A percentile compares a stretch with the other conserved stretches of the same genome.
These are phyloP conservation scores for Cephalopachus bancanus DNA, from an alignment of 2,797 vertebrate genomes.

Conservation along the genomic window DNA sequence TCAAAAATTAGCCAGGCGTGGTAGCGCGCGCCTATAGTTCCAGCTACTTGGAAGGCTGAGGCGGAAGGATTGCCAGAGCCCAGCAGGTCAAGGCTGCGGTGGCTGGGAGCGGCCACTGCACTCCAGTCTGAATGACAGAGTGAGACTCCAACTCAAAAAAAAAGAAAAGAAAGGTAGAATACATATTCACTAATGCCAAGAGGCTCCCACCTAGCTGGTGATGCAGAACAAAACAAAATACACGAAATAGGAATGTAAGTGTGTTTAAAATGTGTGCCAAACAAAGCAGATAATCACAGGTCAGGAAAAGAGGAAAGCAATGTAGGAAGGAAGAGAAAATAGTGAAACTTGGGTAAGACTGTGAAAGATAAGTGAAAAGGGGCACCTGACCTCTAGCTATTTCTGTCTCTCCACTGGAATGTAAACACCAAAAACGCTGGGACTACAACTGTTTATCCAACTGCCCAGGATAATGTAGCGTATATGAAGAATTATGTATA, in stretches of 20 bases:
- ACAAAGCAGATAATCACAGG: background rate
- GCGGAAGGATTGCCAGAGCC: no score
- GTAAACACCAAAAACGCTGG: background rate
- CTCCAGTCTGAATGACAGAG: no score
- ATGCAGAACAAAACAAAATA: background rate
- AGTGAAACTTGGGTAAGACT: background rate
- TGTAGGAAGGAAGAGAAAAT: background rate
- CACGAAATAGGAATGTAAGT: background rate
- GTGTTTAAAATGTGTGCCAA: background rate
- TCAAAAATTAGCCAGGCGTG: no score
- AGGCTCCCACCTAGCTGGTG: background rate
- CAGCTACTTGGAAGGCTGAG: no score
- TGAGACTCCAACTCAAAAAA: no score
- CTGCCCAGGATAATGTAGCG: background rate
- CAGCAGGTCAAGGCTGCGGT: no score
- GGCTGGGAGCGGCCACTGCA: no score
- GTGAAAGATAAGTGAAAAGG: background rate
- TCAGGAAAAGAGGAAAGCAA: constrained; percentile 16
- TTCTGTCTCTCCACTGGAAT: background rate
- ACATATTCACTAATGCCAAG: constrained; percentile 27
- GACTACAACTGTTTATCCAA: background rate
- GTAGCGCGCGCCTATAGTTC: no score
- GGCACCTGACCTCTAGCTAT: background rate
- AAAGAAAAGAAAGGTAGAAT: constrained; percentile 16
- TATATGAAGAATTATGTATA: background rate